These are phyloP conservation scores for Boloria selene DNA, from an alignment of 2,888 invertebrate genomes.

Conservation along the genomic window DNA sequence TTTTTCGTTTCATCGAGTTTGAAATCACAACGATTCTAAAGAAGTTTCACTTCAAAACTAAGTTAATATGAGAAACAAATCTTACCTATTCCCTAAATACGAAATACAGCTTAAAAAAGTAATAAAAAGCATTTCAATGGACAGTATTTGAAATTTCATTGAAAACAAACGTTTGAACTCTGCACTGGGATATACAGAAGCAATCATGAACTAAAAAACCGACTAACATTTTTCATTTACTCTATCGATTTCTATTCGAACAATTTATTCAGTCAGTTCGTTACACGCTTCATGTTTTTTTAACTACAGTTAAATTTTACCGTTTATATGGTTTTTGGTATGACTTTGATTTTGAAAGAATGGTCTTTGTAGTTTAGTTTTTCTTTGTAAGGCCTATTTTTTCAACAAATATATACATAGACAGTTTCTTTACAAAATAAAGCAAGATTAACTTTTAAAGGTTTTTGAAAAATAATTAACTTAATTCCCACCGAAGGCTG, in stretches of 20 bases:
- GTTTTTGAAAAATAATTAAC: too few relatives aligned
- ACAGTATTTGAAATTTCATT: constrained; percentile 4
- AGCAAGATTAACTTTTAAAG: too few relatives aligned
- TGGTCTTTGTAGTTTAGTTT: neutral
- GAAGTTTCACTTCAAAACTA: too few relatives aligned
- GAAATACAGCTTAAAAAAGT: neutral
- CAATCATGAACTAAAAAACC: constrained; percentile 17
- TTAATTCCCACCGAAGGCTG: too few relatives aligned
- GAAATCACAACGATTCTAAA: too few relatives aligned
- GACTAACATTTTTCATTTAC: constrained; percentile 13
- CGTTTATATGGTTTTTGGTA: neutral
- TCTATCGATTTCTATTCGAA: constrained; percentile 10
- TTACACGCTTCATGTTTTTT: constrained; percentile 12
- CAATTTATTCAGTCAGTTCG: constrained; percentile 19
- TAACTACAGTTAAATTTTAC: neutral
- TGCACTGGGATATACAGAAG: constrained; percentile 2
- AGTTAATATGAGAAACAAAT: too few relatives aligned
- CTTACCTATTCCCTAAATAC: neutral
- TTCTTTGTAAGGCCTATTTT: too few relatives aligned
- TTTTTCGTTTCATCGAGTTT: too few relatives aligned
- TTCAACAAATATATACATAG: neutral
- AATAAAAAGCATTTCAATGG: constrained; percentile 1
- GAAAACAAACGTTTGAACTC: constrained; percentile 14
- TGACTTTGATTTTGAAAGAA: neutral
- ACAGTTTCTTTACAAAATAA: too few relatives aligned